Percentiles rank a stretch among this genome's conserved stretches.
phyloP scores from a whole-genome alignment of 2,888 invertebrate species.

The Ormyrus thymus region DNA sequence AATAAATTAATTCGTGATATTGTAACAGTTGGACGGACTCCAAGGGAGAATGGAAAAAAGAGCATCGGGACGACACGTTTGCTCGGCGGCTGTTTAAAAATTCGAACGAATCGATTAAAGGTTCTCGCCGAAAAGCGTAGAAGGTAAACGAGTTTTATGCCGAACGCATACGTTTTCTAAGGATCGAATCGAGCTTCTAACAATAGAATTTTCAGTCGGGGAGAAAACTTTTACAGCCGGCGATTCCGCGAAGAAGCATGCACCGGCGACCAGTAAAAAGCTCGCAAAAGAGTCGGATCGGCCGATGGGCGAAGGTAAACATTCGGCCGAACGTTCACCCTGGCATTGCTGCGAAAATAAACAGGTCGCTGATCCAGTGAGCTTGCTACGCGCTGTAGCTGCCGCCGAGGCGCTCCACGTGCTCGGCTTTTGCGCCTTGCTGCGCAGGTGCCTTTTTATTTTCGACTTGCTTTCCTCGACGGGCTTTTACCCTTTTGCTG shows the following conservation, averaged over 20 bases:
- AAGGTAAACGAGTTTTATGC: too few relatives aligned
- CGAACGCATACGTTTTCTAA: too few relatives aligned
- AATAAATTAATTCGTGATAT: conserved; percentile 39
- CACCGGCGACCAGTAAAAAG: conserved; percentile 34
- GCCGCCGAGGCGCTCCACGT: background rate
- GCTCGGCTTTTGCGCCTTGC: background rate
- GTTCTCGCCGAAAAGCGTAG: too few relatives aligned
- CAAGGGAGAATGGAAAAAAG: conserved; percentile 22
- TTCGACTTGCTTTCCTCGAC: background rate
- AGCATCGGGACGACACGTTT: conserved; percentile 17
- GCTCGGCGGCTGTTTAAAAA: background rate
- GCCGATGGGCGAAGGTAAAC: conserved; percentile 66
- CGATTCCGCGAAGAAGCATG: too few relatives aligned
- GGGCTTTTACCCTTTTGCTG: background rate
- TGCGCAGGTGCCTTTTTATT: conserved; percentile 1
- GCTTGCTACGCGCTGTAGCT: conserved; percentile 40
- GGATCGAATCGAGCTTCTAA: too few relatives aligned
- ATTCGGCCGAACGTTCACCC: conserved; percentile 71
- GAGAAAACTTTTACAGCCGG: too few relatives aligned
- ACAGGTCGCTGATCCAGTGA: conserved; percentile 65
- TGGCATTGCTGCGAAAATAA: conserved; percentile 73
- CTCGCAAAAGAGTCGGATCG: conserved; percentile 20
- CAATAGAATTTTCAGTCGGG: too few relatives aligned
- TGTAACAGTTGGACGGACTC: conserved; percentile 34
- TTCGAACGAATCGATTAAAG: too few relatives aligned